Base-by-base conservation (phyloP, 2,888 invertebrate genomes). In the Amiota minor region DNA sequence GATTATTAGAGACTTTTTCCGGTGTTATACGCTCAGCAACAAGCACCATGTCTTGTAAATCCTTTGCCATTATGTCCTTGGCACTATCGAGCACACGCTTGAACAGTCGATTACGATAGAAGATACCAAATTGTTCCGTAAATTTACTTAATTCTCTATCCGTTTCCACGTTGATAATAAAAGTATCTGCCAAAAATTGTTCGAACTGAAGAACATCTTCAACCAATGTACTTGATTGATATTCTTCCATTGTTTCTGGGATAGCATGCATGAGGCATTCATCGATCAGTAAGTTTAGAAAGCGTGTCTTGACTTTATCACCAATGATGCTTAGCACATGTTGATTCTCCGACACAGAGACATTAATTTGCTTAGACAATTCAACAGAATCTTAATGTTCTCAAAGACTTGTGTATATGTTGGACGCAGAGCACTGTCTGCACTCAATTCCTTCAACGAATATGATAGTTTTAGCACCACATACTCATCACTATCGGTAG, bases 51-150 rank as follows among this genome's bases (percentile, higher is more conserved):
- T 93, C 92, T 88, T 96, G 95, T 71, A 97, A 91, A 89, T 97
- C 96, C 84, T 95, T 94, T 71, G 93, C 92, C 93, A 97, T 95
- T 64, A 97, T 93, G 75, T 89, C 90, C 53, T 93, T 91, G 0
- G 96, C 95, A 69, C 91, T 91, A 72, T 92, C 92, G 72, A 95
- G 88, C 77, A 95, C 93, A 78, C 93, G 92, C 81, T 93, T 92
- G 79, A 95, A 94, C 71, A 95, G 93, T 83, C 95, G 95, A 83
- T 94, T 93, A 49, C 95, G 93, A 89, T 95, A 96, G 49, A 95
- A 90, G 8, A 92, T 90, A 86, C 96, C 95, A 73, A 96, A 92
- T 87, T 95, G 93, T 45, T 92, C 91, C 1, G 94, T 92, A 86
- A 95, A 96, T 55, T 93, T 91, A 1, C 93, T 88, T 69, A 97